These are phyloP conservation scores for Andrena bucephala DNA, from an alignment of 2,888 invertebrate genomes.

Conservation along the genomic window DNA sequence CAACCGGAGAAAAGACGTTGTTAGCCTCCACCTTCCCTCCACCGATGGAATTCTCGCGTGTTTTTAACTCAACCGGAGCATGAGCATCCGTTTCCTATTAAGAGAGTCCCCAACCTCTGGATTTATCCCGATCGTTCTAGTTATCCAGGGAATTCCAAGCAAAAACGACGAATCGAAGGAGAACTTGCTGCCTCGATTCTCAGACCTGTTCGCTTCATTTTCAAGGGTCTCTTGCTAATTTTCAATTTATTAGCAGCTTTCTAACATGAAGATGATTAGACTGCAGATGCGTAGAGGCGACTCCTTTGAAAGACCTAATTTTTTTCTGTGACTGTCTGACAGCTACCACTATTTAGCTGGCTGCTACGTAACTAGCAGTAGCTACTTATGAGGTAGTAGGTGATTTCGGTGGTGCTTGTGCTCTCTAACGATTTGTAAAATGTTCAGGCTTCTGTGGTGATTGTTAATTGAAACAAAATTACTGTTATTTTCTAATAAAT, in stretches of 20 bases:
- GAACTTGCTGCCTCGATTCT: constrained; percentile 22
- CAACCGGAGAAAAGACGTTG: not conserved
- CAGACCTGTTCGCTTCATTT: constrained; percentile 14
- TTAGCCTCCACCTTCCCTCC: not conserved
- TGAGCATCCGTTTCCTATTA: constrained; percentile 21
- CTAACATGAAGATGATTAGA: constrained; percentile 55
- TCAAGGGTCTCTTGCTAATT: constrained; percentile 51
- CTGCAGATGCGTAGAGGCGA: constrained; percentile 10
- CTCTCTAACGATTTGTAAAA: constrained; percentile 42
- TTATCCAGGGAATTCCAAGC: constrained; percentile 35
- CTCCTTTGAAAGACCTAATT: too few species aligned
- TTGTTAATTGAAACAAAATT: too few species aligned
- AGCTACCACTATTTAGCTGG: too few species aligned
- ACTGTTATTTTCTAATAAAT: too few species aligned
- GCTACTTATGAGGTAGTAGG: constrained; percentile 36
- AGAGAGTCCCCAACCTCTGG: constrained; percentile 2
- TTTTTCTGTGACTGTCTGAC: too few species aligned
- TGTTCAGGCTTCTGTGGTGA: too few species aligned
- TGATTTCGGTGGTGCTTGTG: constrained; percentile 20
- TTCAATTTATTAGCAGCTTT: constrained; percentile 61
- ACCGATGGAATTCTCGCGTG: not conserved
- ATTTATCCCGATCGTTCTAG: constrained; percentile 36
- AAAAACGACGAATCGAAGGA: constrained; percentile 35
- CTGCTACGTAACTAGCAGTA: constrained; percentile 65
- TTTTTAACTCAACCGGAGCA: not conserved